phyloP scores from a whole-genome alignment of 2,113 vertebrate species.

The Elanus axillaris region DNA sequence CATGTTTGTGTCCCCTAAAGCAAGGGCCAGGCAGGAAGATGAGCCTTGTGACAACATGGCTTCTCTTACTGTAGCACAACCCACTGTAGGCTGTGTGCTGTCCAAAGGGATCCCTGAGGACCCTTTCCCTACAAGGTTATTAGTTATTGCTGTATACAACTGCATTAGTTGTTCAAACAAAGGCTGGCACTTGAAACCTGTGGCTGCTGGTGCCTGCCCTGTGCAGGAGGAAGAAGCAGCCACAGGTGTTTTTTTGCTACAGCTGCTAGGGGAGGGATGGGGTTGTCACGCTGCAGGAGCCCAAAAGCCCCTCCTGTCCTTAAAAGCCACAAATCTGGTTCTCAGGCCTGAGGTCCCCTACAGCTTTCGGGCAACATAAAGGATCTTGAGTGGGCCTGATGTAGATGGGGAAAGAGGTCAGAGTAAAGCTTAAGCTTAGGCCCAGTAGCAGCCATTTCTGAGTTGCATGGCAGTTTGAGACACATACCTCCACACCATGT shows the following conservation, averaged over 20 bases:
- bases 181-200: not conserved
- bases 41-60: fast-evolving
- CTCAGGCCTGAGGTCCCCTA: not conserved
- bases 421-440: not conserved
- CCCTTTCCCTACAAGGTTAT: not conserved
- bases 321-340: not conserved
- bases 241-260: not conserved
- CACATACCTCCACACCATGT: fast-evolving
- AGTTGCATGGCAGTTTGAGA: not conserved
- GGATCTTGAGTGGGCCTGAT: not conserved
- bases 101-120: not conserved
- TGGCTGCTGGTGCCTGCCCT: fast-evolving
- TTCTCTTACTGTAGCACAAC: fast-evolving
- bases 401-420: not conserved
- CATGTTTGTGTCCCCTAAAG: not conserved
- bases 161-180: not conserved
- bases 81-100: fast-evolving
- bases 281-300: not conserved
- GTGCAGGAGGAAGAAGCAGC: not conserved
- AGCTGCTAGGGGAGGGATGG: not conserved
- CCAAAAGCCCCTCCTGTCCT: not conserved
- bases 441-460: not conserved
- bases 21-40: fast-evolving
- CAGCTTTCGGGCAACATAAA: not conserved
- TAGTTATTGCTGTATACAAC: not conserved